Evolutionary conservation across 2,797 vertebrate genomes (phyloP), one percentile per base, ranked within the genome.

Genomic region (Kryptopterus vitreolus): DNA sequence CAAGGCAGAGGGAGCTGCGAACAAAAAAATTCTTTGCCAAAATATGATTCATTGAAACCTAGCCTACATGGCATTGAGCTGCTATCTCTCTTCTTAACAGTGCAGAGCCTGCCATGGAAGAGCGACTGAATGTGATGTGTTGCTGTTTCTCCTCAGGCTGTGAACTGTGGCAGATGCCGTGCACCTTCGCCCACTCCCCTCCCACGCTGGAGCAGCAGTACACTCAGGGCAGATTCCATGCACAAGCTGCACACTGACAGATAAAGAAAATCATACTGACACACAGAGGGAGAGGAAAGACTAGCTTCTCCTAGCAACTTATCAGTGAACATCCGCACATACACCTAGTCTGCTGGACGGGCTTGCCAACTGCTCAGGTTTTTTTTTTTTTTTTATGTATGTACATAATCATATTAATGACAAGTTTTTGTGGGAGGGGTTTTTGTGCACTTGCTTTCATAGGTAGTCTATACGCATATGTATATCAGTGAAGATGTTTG

Each of bases 251-350:
- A 91, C 91, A 89, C 92, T 89, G 89, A 91, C 92, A 94, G 93
- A 94, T 94, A 94, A 94, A 94, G 93, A 92, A 92, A 94, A 93
- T 93, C 92, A 93, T 92, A 93, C 93, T 92, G 92, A 93, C 92
- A 92, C 92, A 82, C 80, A 80, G 71, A 74, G 65, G 72, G 59
- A 71, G 73, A 85, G 79, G 69, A 69, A 83, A 76, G 35, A 85
- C 76, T 81, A 81, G 82, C 79, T 80, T 85, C 77, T 84, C 82
- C 71, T 79, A 81, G 76, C 75, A 78, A 81, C 82, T 83, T 84
- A 80, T 74, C 81, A 46, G 24, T 76, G 71, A 84, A 82, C 74
- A 58, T 80, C 81, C 73, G 70, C 65, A 71, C 63, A 9, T 83
- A 65, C 76, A 81, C 74, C 81, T 77, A 78, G 61, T 72, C 57